phyloP scores from a whole-genome alignment of 1,140 invertebrate genomes.

The Mizuhopecten yessoensis region DNA sequence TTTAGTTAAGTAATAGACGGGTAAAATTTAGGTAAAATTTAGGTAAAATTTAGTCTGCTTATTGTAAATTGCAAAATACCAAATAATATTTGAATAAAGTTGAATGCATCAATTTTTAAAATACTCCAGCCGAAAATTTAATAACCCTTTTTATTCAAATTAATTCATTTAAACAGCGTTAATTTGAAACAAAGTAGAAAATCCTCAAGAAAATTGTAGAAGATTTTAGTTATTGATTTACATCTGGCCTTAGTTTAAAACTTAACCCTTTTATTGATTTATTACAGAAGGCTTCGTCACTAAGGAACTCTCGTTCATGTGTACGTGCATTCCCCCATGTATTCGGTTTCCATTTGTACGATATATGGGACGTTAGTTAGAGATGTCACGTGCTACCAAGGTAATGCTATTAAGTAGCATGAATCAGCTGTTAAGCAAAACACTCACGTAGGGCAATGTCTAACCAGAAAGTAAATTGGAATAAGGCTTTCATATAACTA shows the following conservation, averaged over 20 bases:
- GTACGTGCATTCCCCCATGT: neutral
- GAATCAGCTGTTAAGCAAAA: neutral
- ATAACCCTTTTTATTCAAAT: too few relatives aligned
- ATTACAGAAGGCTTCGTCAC: neutral
- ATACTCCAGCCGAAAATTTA: too few relatives aligned
- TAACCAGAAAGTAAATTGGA: neutral
- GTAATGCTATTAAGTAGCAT: neutral
- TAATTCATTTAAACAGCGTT: too few relatives aligned
- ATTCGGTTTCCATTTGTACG: neutral
- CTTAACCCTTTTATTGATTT: neutral
- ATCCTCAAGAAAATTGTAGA: neutral
- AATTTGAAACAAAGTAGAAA: too few relatives aligned
- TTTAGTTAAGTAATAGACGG: too few relatives aligned
- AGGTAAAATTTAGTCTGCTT: too few relatives aligned
- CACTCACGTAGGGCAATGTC: neutral
- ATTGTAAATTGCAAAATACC: too few relatives aligned
- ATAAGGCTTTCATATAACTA: too few relatives aligned
- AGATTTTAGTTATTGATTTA: neutral
- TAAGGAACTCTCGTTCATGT: neutral
- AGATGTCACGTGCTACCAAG: neutral
- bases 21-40: too few relatives aligned
- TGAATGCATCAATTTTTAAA: too few relatives aligned
- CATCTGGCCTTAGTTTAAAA: neutral
- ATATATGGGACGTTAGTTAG: neutral
- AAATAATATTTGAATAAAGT: too few relatives aligned